phyloP scores from a whole-genome alignment of 2,888 invertebrate species.

The Troides helena region DNA sequence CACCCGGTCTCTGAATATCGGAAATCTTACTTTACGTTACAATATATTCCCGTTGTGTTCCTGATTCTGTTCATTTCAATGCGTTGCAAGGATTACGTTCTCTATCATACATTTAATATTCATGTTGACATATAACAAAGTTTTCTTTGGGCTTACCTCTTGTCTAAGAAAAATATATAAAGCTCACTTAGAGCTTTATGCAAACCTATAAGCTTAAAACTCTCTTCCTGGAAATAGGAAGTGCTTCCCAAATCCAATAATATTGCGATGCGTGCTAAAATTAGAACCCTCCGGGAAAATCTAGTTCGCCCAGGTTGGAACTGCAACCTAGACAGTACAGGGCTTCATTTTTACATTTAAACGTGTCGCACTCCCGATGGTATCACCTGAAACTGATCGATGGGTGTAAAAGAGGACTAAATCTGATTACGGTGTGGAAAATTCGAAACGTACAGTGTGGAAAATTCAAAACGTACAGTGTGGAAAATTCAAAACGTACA shows the following conservation, averaged over 20 bases:
- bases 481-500: background rate
- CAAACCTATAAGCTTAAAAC: background rate
- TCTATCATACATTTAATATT: background rate
- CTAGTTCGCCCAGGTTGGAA: slow-evolving; percentile 13
- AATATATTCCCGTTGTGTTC: background rate
- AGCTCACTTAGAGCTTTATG: slow-evolving; percentile 1
- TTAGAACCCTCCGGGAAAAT: slow-evolving; percentile 12
- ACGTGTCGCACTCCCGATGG: slow-evolving; percentile 13
- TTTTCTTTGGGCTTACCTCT: background rate
- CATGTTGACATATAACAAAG: background rate
- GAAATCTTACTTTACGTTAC: background rate
- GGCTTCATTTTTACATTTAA: slow-evolving; percentile 21
- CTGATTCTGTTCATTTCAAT: background rate
- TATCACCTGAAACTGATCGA: slow-evolving; percentile 19
- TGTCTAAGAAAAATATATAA: background rate
- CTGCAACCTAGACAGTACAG: slow-evolving; percentile 3
- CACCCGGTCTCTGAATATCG: background rate
- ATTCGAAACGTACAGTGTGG: background rate
- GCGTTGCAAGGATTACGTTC: background rate
- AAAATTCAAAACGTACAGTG: background rate
- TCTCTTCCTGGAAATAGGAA: slow-evolving; percentile 8
- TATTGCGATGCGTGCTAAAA: slow-evolving; percentile 12
- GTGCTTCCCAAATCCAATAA: slow-evolving; percentile 14
- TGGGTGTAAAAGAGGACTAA: slow-evolving; percentile 3
- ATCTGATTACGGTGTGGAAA: background rate